These are phyloP conservation scores for Schmidtea mediterranea DNA, from an alignment of 1,140 invertebrate species.

Conservation along the genomic window DNA sequence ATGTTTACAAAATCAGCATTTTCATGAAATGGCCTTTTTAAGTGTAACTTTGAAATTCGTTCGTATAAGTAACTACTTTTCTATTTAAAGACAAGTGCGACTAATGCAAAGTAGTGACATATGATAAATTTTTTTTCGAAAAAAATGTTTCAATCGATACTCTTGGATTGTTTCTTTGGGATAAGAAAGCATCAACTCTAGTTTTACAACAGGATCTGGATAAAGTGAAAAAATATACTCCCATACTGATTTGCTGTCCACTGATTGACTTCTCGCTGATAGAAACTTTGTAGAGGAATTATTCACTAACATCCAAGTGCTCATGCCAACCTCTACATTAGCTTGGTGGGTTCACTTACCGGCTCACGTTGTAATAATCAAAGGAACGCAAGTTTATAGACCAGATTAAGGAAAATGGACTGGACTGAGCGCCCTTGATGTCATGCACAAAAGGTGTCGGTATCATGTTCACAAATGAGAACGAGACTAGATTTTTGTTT, in stretches of 20 bases:
- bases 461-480: slow-evolving; percentile 93
- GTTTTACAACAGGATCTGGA: slow-evolving; percentile 80
- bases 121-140: too few relatives aligned
- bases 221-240: slow-evolving; percentile 77
- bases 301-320: slow-evolving; percentile 87
- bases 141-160: slow-evolving; percentile 88
- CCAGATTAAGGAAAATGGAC: slow-evolving; percentile 94
- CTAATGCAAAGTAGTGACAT: too few relatives aligned
- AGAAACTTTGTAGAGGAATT: slow-evolving; percentile 90
- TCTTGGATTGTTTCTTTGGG: slow-evolving; percentile 66
- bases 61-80: too few relatives aligned
- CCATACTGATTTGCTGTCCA: slow-evolving; percentile 98
- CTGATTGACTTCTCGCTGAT: slow-evolving; percentile 86
- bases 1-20: too few relatives aligned
- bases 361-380: slow-evolving; percentile 95
- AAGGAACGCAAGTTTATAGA: slow-evolving; percentile 89
- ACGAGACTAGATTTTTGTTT: slow-evolving; percentile 82
- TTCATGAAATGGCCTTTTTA: too few relatives aligned
- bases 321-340: slow-evolving; percentile 87
- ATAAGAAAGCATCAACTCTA: slow-evolving; percentile 86
- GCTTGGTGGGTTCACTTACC: slow-evolving; percentile 99
- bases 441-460: slow-evolving; percentile 90
- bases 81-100: too few relatives aligned
- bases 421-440: slow-evolving; percentile 78
- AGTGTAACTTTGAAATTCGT: too few relatives aligned